phyloP scores from a whole-genome alignment of 2,888 invertebrate species.

The Mallateleia sp. region DNA sequence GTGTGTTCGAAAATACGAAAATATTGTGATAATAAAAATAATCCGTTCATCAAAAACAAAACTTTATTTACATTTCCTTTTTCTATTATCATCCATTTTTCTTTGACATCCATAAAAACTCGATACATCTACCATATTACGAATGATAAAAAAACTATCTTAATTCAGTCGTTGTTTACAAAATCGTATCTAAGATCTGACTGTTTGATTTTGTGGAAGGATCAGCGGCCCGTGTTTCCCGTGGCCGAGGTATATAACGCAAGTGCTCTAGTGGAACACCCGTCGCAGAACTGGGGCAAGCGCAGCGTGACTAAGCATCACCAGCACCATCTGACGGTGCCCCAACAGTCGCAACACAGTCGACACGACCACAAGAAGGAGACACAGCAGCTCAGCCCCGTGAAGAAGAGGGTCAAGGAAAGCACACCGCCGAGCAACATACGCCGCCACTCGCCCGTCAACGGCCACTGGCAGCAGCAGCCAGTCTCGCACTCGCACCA shows the following conservation, averaged over 20 bases:
- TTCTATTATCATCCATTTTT: too few species aligned
- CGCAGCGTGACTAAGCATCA: constrained; percentile 91
- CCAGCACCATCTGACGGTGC: constrained; percentile 91
- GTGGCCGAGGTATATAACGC: constrained; percentile 91
- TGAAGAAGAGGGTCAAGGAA: constrained; percentile 99
- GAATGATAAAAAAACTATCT: too few species aligned
- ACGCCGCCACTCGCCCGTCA: constrained; percentile 88
- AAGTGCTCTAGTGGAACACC: constrained; percentile 90
- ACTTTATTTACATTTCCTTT: too few species aligned
- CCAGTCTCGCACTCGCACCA: constrained; percentile 83
- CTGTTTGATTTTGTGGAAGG: constrained; percentile 87
- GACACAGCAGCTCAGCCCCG: constrained; percentile 97
- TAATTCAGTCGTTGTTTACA: too few species aligned
- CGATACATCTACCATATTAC: too few species aligned
- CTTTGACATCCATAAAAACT: too few species aligned
- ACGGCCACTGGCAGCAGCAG: constrained; percentile 89
- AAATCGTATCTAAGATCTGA: too few species aligned
- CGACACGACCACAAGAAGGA: constrained; percentile 94
- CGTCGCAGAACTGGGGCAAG: constrained; percentile 90
- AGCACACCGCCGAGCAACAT: constrained; percentile 95
- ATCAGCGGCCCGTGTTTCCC: constrained; percentile 92
- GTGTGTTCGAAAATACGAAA: constrained; percentile 6
- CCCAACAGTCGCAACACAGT: constrained; percentile 91
- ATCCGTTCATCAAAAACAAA: too few species aligned
- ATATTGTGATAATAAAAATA: constrained; percentile 8